Conservation (phyloP, 2,113 vertebrate species). For the Bos taurus region ARS-UCD2.0 NC_037352.1:37957001-37957500, state of each 20-base stretch:
- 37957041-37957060: background rate
- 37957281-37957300: background rate
- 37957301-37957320: background rate
- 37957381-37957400: background rate
- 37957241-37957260: background rate
- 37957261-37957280: background rate
- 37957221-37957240: background rate
- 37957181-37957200: background rate
- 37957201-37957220: background rate
- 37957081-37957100: background rate
- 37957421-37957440: too few relatives aligned
- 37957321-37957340: background rate
- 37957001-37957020: background rate
- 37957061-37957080: background rate
- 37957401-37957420: background rate
- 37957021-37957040: background rate
- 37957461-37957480: too few relatives aligned
- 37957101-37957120: background rate
- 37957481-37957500: too few relatives aligned
- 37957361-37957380: background rate
- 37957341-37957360: background rate
- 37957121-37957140: background rate
- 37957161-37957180: background rate
- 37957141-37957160: background rate
- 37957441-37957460: too few relatives aligned